Evolutionary conservation across 2,797 vertebrate genomes (phyloP).

Genomic region (Chaetophractus vellerosus): DNA sequence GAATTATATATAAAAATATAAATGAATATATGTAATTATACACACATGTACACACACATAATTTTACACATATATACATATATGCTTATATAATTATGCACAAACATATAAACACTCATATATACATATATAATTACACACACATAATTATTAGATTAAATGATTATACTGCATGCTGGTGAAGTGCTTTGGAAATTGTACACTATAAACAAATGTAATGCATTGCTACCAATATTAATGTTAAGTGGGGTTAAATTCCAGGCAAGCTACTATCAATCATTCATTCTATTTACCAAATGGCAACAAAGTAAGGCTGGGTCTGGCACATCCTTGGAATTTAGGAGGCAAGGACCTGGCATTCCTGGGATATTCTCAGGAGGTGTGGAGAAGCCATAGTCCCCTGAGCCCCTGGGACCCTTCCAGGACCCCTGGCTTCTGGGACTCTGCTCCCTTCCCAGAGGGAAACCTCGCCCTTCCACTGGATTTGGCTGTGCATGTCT

Average conservation of each 20-base stretch:
- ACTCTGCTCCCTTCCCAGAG: background rate
- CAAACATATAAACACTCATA: background rate
- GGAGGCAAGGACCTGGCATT: background rate
- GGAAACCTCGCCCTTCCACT: constrained; percentile 10
- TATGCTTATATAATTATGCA: background rate
- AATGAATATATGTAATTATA: background rate
- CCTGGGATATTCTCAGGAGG: background rate
- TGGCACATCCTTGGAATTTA: background rate
- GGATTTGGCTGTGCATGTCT: constrained; percentile 63
- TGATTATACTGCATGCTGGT: background rate
- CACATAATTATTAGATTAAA: background rate
- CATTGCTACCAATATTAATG: background rate
- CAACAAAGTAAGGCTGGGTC: background rate
- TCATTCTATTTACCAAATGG: constrained; percentile 50
- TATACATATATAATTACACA: background rate
- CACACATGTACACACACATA: background rate
- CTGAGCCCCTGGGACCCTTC: background rate
- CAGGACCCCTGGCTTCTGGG: background rate
- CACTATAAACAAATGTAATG: background rate
- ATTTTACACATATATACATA: no score
- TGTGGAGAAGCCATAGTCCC: background rate
- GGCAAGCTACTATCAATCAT: background rate
- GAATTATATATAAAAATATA: background rate
- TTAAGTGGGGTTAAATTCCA: background rate
- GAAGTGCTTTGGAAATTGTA: background rate